Evolutionary conservation across 2,797 vertebrate genomes (phyloP), one percentile per base, ranked within the genome.

Genomic region (Sebastes hubbsi): DNA sequence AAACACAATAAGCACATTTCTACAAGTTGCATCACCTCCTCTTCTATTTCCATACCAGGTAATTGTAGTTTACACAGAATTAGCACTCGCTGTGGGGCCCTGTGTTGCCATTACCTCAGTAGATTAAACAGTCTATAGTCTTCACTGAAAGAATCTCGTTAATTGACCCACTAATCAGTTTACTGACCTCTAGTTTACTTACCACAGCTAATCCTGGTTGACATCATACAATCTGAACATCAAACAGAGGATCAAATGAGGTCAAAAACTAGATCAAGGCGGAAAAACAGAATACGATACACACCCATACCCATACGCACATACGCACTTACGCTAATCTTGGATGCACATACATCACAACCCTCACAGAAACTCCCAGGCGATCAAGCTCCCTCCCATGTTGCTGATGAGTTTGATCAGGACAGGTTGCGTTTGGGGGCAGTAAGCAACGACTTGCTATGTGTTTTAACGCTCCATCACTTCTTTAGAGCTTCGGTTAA

Each of bases 171-270:
- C 77, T 93, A 88, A 89, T 91, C 67, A 91, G 71, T 91, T 88
- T 84, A 86, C 80, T 73, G 87, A 89, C 86, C 87, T 81, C 38
- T 52, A 77, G 87, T 91, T 92, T 89, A 92, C 92, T 94, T 87
- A 90, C 88, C 78, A 79, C 76, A 14, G 80, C 88, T 93, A 94
- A 92, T 93, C 87, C 90, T 82, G 75, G 78, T 61, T 74, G 82
- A 91, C 88, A 87, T 75, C 67, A 72, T 80, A 84, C 87, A 89
- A 92, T 90, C 87, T 87, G 71, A 88, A 86, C 74, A 70, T 85
- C 80, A 92, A 92, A 92, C 83, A 92, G 59, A 68, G 54, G 38
- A 75, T 78, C 82, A 77, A 85, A 78, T 73, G 30, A 83, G 61
- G 82, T 77, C 77, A 81, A 89, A 90, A 91, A 89, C 82, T 84